phyloP scores from a whole-genome alignment of 2,888 invertebrate genomes.

The Ochropacha duplaris region DNA sequence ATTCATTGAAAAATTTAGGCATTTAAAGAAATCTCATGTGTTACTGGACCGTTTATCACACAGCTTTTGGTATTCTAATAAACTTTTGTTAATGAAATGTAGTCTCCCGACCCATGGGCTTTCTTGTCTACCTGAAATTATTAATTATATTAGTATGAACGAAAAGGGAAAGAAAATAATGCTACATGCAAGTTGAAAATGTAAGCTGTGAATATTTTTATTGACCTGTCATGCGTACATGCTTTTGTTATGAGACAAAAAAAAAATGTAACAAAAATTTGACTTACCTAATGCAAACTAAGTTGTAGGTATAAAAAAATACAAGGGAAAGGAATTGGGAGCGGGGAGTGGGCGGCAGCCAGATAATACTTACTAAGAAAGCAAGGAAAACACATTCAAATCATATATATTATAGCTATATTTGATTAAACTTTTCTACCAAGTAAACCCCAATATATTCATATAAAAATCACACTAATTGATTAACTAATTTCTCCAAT shows the following conservation, averaged over 20 bases:
- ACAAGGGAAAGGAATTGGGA: conserved; percentile 23
- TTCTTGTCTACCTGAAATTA: conserved; percentile 81
- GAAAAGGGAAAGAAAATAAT: conserved; percentile 60
- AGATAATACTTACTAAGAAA: conserved; percentile 18
- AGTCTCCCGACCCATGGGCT: conserved; percentile 80
- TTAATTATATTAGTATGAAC: conserved; percentile 82
- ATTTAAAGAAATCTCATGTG: conserved; percentile 47
- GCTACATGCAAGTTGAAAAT: conserved; percentile 56
- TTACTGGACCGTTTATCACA: conserved; percentile 68
- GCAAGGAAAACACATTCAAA: conserved; percentile 55
- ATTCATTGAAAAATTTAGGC: conserved; percentile 29
- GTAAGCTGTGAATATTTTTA: conserved; percentile 42
- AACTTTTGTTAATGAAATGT: conserved; percentile 73
- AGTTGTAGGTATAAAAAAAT: conserved; percentile 25
- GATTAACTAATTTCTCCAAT: conserved; percentile 73
- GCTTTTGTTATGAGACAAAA: conserved; percentile 42
- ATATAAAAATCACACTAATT: conserved; percentile 82
- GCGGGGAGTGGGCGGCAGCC: conserved; percentile 17
- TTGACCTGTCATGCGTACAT: conserved; percentile 49
- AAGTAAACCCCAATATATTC: conserved; percentile 83
- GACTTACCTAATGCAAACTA: conserved; percentile 59
- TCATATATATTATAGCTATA: conserved; percentile 69
- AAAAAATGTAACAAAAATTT: conserved; percentile 28
- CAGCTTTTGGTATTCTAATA: conserved; percentile 53
- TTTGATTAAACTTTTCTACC: conserved; percentile 81